Conservation (phyloP, 2,797 vertebrate species). For the Lophura swinhoii region DNA sequence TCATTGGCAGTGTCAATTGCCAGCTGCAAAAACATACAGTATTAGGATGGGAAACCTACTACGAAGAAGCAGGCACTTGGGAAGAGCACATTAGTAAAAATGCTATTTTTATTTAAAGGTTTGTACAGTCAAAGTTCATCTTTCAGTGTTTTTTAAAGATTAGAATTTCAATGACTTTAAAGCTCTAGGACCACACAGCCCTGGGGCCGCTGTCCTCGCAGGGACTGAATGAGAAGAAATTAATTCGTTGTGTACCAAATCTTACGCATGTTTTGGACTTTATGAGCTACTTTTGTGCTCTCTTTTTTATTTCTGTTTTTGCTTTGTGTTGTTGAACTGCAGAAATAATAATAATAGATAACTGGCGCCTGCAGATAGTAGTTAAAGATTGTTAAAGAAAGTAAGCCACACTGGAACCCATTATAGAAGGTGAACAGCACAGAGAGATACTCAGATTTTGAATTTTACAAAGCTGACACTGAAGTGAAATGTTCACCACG, state of each 20-base stretch:
- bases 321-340: background rate
- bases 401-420: background rate
- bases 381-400: background rate
- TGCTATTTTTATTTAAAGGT: constrained; percentile 62
- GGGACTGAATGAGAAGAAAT: fast-evolving
- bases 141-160: constrained; percentile 29
- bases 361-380: background rate
- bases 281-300: background rate
- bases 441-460: background rate
- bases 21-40: constrained; percentile 72
- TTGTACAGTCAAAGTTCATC: constrained; percentile 58
- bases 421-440: background rate
- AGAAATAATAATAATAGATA: background rate
- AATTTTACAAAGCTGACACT: background rate
- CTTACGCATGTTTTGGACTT: background rate
- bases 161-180: background rate
- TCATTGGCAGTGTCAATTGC: constrained; percentile 64
- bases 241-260: background rate
- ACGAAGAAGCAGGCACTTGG: constrained; percentile 64
- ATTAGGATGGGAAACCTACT: constrained; percentile 60
- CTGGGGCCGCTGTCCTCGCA: background rate
- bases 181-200: background rate
- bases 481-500: background rate
- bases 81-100: constrained; percentile 54
- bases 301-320: background rate